A percentile compares a stretch with the other conserved stretches of the same genome.
phyloP scores from a whole-genome alignment of 2,888 invertebrate genomes.

The Phlogophora meticulosa region DNA sequence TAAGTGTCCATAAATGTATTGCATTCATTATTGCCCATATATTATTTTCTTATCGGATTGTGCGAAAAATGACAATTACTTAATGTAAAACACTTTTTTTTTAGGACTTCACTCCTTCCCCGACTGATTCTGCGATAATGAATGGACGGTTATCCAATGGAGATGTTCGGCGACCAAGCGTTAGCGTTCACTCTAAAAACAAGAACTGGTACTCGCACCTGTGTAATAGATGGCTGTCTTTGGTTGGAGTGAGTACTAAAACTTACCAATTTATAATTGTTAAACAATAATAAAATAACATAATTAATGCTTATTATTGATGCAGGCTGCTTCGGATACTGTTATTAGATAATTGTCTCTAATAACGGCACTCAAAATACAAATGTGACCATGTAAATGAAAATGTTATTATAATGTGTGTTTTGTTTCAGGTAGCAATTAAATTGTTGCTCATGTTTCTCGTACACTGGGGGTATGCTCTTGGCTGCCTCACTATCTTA shows the following conservation, averaged over 20 bases:
- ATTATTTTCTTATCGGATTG: not conserved
- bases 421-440: slow-evolving; percentile 93
- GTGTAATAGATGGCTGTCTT: slow-evolving; percentile 98
- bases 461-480: slow-evolving; percentile 98
- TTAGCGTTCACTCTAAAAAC: slow-evolving; percentile 96
- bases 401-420: not conserved
- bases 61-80: not conserved
- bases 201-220: slow-evolving; percentile 98
- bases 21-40: no score
- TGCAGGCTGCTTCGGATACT: no score
- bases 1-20: slow-evolving; percentile 78
- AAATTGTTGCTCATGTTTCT: slow-evolving; percentile 97
- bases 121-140: slow-evolving; percentile 85
- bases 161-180: slow-evolving; percentile 87
- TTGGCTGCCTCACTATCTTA: slow-evolving; percentile 95
- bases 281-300: not conserved
- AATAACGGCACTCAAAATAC: not conserved
- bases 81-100: slow-evolving; percentile 1
- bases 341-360: not conserved
- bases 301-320: no score
- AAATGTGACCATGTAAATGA: not conserved
- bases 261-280: not conserved
- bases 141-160: slow-evolving; percentile 82
- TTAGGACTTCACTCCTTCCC: slow-evolving; percentile 88
- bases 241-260: slow-evolving; percentile 94